Conservation (phyloP, 1,140 invertebrate species). For the Drosophila tsacasi region DNA sequence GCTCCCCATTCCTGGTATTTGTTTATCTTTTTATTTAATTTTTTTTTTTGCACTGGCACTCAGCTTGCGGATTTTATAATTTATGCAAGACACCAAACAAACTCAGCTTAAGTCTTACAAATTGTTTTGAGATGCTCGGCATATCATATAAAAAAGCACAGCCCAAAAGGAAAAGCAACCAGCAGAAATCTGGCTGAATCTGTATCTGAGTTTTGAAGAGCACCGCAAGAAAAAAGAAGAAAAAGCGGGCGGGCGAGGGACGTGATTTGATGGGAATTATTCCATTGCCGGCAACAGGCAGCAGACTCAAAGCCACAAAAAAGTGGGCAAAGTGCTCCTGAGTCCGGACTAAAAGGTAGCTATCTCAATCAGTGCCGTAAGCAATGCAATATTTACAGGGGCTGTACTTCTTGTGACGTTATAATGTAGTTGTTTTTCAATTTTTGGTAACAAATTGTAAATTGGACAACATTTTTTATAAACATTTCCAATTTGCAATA, state of each 20-base stretch:
- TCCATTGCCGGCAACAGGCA: constrained; percentile 67
- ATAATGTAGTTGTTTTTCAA: neutral
- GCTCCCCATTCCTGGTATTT: constrained; percentile 25
- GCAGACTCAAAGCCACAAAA: constrained; percentile 65
- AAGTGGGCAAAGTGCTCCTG: constrained; percentile 56
- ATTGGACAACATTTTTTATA: no score
- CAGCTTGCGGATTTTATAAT: constrained; percentile 73
- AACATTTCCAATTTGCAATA: no score
- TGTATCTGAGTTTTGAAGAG: constrained; percentile 72
- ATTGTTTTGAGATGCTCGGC: constrained; percentile 76
- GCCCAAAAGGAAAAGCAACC: constrained; percentile 23
- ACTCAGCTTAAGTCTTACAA: constrained; percentile 74
- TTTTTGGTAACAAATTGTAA: neutral
- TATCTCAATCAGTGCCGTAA: constrained; percentile 16
- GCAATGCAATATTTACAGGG: neutral
- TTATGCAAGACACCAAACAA: constrained; percentile 78
- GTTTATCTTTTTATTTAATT: constrained; percentile 33
- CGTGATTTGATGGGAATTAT: constrained; percentile 81
- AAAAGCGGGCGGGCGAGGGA: constrained; percentile 37
- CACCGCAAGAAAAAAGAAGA: constrained; percentile 47
- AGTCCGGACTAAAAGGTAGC: constrained; percentile 37
- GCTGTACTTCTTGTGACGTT: no score
- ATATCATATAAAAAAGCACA: constrained; percentile 62
- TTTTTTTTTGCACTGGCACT: constrained; percentile 38
- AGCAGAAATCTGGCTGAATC: constrained; percentile 59